Conservation (phyloP, 2,888 invertebrate genomes). For the Oeneis ivallda region DNA sequence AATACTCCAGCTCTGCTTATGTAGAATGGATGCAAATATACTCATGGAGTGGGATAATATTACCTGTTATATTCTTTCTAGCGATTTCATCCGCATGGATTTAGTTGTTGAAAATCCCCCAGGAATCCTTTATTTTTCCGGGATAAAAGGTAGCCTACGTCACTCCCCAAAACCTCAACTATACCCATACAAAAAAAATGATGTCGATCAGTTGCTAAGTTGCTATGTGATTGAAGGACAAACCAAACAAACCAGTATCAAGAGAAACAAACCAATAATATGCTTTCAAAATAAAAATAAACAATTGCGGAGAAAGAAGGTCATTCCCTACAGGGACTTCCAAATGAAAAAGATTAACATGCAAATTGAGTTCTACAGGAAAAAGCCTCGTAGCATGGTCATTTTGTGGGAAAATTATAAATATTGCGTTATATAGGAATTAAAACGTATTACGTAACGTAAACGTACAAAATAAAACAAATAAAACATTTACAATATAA, state of each 20-base stretch:
- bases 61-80: background rate
- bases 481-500: too few relatives aligned
- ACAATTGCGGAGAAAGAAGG: background rate
- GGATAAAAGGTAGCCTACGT: too few relatives aligned
- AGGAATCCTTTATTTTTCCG: too few relatives aligned
- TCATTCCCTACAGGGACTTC: constrained; percentile 3
- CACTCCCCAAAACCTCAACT: too few relatives aligned
- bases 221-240: too few relatives aligned
- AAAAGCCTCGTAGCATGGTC: background rate
- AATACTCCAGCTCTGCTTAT: constrained; percentile 26
- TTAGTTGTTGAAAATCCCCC: too few relatives aligned
- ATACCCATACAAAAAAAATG: too few relatives aligned
- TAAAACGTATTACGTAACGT: too few relatives aligned
- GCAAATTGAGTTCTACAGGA: constrained; percentile 15
- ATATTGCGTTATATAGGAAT: too few relatives aligned
- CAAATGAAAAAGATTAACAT: constrained; percentile 16
- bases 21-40: constrained; percentile 27
- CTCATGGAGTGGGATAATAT: background rate
- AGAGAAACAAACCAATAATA: background rate
- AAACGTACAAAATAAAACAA: too few relatives aligned
- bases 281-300: constrained; percentile 9
- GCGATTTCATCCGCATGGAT: too few relatives aligned
- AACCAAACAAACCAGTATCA: background rate
- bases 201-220: too few relatives aligned
- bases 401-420: background rate